phyloP scores from a whole-genome alignment of 2,113 vertebrate genomes.

The Alligator mississippiensis region DNA sequence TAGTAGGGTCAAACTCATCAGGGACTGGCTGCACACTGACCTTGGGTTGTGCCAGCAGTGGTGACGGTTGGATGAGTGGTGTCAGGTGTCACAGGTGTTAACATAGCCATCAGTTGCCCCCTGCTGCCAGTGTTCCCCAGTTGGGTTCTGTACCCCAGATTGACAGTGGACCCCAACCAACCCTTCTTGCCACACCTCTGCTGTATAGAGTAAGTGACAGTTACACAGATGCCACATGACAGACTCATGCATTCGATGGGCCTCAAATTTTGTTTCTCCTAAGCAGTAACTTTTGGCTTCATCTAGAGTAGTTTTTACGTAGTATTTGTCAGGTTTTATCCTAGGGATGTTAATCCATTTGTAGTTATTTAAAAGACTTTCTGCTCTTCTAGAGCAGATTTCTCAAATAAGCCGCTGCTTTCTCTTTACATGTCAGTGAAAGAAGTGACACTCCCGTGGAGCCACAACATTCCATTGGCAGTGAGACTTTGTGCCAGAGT shows the following conservation, averaged over 20 bases:
- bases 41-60: too few species aligned
- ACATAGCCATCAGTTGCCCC: too few species aligned
- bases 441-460: slow-evolving; percentile 88
- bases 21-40: too few species aligned
- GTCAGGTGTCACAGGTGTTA: too few species aligned
- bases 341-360: neutral
- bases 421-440: slow-evolving; percentile 50
- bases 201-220: neutral
- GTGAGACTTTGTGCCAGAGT: slow-evolving; percentile 79
- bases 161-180: too few species aligned
- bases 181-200: too few species aligned
- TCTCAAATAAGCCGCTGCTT: slow-evolving; percentile 16
- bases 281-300: neutral
- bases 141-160: too few species aligned
- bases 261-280: neutral
- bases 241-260: neutral
- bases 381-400: neutral
- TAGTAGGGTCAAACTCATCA: too few species aligned
- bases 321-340: neutral
- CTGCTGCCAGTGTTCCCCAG: too few species aligned
- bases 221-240: neutral
- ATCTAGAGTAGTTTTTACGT: neutral
- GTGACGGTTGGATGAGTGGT: too few species aligned
- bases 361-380: neutral
- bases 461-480: slow-evolving; percentile 82